Evolutionary conservation across 2,888 invertebrate species (phyloP).

Genomic region (Hymenopus coronatus): DNA sequence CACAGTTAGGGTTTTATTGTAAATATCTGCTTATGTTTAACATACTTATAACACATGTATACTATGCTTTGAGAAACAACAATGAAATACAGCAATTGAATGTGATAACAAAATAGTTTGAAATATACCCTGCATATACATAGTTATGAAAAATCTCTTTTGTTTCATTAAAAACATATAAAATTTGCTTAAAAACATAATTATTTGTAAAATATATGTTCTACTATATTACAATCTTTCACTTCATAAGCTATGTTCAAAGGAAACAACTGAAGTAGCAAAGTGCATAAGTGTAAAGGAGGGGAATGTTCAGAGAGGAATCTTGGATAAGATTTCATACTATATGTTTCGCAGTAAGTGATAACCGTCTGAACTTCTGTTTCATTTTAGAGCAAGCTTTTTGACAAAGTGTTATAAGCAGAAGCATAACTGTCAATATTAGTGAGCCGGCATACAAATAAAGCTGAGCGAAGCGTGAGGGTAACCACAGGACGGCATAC

Average conservation of each 20-base stretch:
- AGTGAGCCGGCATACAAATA: slow-evolving; percentile 49
- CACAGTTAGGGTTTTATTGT: too few relatives aligned
- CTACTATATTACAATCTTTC: neutral
- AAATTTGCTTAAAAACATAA: neutral
- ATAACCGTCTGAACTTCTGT: neutral
- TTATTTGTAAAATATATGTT: neutral
- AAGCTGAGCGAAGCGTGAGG: slow-evolving; percentile 65
- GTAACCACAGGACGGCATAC: slow-evolving; percentile 78
- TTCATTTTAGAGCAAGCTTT: neutral
- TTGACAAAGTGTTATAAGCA: neutral
- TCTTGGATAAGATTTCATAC: neutral
- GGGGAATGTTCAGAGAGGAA: neutral
- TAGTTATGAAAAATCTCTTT: neutral
- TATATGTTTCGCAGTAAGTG: neutral
- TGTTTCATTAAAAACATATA: neutral
- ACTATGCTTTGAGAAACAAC: neutral
- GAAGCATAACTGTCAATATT: neutral
- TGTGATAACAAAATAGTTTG: neutral
- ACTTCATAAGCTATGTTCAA: neutral
- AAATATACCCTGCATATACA: neutral
- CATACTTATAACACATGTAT: neutral
- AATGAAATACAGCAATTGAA: neutral
- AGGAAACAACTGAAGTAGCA: neutral
- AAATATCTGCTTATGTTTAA: too few relatives aligned
- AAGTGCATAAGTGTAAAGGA: neutral